phyloP scores from a whole-genome alignment of 1,140 invertebrate genomes.

The Hypsibius dujardini region DNA sequence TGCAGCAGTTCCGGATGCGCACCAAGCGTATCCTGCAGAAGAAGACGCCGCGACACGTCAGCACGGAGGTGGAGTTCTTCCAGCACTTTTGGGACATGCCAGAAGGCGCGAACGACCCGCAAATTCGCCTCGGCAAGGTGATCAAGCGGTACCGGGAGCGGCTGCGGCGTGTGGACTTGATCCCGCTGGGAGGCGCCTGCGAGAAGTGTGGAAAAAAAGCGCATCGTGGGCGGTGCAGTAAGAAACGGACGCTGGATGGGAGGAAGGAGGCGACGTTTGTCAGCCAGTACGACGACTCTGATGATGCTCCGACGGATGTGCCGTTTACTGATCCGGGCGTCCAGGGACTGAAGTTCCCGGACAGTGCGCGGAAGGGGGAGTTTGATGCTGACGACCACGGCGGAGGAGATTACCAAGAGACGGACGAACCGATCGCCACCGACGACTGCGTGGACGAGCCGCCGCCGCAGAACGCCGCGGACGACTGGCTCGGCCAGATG shows the following conservation, averaged over 20 bases:
- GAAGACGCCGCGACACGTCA: not conserved
- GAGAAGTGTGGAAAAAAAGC: not conserved
- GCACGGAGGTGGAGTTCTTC: not conserved
- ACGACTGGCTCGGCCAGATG: not conserved
- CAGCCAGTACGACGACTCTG: not conserved
- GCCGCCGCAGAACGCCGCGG: not conserved
- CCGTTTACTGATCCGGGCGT: not conserved
- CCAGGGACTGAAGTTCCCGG: not conserved
- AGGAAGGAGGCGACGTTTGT: not conserved
- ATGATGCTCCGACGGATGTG: not conserved
- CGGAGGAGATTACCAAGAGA: not conserved
- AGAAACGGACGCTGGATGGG: not conserved
- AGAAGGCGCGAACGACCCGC: not conserved
- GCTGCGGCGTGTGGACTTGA: no score
- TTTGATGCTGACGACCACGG: not conserved
- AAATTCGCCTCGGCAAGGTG: not conserved
- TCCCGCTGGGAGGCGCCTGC: no score
- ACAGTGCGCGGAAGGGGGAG: not conserved
- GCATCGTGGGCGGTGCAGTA: not conserved
- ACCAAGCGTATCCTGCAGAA: constrained; percentile 1
- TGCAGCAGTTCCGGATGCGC: not conserved
- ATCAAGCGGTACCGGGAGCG: not conserved
- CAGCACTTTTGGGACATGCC: not conserved
- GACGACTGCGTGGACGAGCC: not conserved
- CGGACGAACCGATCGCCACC: not conserved